phyloP scores from a whole-genome alignment of 2,113 vertebrate genomes.

The Perca schrenkii region DNA sequence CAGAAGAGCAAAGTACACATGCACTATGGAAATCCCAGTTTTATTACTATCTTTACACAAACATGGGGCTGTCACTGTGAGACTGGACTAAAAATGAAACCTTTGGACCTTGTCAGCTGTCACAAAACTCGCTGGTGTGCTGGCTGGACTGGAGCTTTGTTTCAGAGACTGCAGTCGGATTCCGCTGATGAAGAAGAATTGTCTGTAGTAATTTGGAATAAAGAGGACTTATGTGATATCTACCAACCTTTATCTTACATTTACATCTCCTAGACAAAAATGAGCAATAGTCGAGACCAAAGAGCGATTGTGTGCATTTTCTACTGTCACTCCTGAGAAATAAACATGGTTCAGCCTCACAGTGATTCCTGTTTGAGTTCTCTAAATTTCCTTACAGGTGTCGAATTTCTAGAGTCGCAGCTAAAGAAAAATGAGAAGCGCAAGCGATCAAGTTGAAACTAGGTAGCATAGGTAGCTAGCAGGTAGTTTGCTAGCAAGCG shows the following conservation, averaged over 20 bases:
- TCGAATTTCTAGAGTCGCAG: no score
- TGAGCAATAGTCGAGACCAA: no score
- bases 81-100: background rate
- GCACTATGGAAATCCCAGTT: slow-evolving; percentile 4
- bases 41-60: slow-evolving; percentile 29
- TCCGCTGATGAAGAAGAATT: background rate
- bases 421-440: no score
- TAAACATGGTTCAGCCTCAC: no score
- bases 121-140: background rate
- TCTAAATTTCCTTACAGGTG: no score
- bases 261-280: no score
- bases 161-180: background rate
- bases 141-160: background rate
- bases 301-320: no score
- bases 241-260: background rate
- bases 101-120: slow-evolving; percentile 11
- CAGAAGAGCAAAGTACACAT: slow-evolving; percentile 1
- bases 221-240: background rate
- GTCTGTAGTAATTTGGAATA: background rate
- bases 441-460: no score
- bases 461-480: no score
- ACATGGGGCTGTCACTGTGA: background rate
- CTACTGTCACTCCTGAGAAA: no score
- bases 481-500: no score
- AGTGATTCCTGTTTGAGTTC: no score